phyloP scores from a whole-genome alignment of 2,888 invertebrate species.

The Drosophila merina region DNA sequence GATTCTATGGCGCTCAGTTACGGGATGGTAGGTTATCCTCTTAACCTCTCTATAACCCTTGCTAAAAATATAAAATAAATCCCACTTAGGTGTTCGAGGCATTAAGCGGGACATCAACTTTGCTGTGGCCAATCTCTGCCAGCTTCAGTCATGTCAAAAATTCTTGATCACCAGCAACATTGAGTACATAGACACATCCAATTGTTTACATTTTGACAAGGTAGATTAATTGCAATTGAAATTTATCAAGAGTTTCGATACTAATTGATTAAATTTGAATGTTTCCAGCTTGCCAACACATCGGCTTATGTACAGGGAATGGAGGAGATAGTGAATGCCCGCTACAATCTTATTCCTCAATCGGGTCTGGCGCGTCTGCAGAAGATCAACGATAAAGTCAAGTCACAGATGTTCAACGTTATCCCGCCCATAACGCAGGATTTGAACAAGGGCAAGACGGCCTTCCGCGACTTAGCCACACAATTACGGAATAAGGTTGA shows the following conservation, averaged over 20 bases:
- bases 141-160: conserved; percentile 51
- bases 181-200: conserved; percentile 55
- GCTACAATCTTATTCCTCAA: conserved; percentile 19
- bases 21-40: conserved; percentile 86
- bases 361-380: conserved; percentile 41
- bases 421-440: conserved; percentile 54
- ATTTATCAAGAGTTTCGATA: no score
- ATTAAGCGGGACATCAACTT: conserved; percentile 64
- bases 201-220: conserved; percentile 55
- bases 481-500: conserved; percentile 56
- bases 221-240: conserved; percentile 19
- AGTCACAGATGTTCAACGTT: conserved; percentile 35
- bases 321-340: conserved; percentile 20
- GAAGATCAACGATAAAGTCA: conserved; percentile 40
- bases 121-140: conserved; percentile 61
- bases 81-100: conserved; percentile 53
- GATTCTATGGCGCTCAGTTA: conserved; percentile 89
- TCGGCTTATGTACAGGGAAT: conserved; percentile 33
- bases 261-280: background rate
- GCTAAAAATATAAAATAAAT: no score
- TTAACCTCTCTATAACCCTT: no score
- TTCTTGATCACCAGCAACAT: conserved; percentile 54
- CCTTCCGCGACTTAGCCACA: conserved; percentile 49
- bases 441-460: conserved; percentile 41
- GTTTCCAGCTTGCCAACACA: conserved; percentile 50